Evolutionary conservation across 2,888 invertebrate species (phyloP), one percentile per base, ranked within the genome.

Genomic region (Blastobasis adustella): DNA sequence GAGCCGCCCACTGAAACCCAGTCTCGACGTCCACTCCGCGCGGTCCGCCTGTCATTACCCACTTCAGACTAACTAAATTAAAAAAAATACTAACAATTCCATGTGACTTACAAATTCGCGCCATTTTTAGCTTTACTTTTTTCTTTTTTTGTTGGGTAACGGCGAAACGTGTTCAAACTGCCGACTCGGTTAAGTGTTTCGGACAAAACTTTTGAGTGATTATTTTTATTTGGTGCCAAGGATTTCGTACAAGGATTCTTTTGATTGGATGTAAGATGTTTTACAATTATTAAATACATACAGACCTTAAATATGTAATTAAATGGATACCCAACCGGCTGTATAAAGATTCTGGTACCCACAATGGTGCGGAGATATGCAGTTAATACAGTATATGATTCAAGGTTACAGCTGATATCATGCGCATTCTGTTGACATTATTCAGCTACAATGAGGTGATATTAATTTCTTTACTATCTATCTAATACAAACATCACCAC

Each of bases 1-100:
- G 23, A 3, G 23, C 82, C 85, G 84, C 86, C 85, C 81, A 84
- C 85, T 79, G 82, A 82, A 81, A 76, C 72, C 72, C 76, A 88
- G 88, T 88, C 88, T 84, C 85, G 83, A 67, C 81, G 89, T 89
- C 87, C 84, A 78, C 89, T 89, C 89, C 89, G 89, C 81, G 89
- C 89, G 89, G 89, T 87, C 81, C 80, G 85, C 89, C 87, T 74
- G 89, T 79, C 79, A 73, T 78, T 80, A 76, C 76, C 82, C 78
- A 58, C 64, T 47, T 10, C 45, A 41, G 10, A 49, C 45, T 49
- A 50, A 46, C 46, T 43, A 47, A 43, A 54, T 46, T 51, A 47
- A 62, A 59, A 57, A 58, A 57, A 52, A 51, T 58, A 56, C 52
- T 55, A 60, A 53, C 54, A 62, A 60, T 55, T 59, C 58, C 64